A percentile compares a stretch with the other conserved stretches of the same genome.
Evolutionary conservation across 2,113 vertebrate species (phyloP).

Genomic region (Aspiorhynchus laticeps): DNA sequence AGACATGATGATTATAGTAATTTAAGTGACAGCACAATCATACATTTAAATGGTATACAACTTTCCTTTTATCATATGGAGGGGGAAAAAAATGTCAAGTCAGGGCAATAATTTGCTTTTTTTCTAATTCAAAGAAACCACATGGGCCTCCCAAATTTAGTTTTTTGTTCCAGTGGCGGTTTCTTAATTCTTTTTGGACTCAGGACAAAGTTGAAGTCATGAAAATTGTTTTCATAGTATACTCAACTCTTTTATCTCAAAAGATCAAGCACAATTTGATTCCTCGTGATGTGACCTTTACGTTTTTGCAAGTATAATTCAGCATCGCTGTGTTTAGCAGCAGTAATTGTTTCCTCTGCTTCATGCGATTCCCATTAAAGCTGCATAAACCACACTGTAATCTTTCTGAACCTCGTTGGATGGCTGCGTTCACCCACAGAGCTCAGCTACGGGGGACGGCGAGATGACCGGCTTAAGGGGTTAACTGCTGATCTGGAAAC

Average conservation of each 20-base stretch:
- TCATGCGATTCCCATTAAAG: constrained; percentile 33
- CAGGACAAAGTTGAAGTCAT: not conserved
- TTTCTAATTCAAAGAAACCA: not conserved
- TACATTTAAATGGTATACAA: not conserved
- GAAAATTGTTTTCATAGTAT: not conserved
- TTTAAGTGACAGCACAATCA: not conserved
- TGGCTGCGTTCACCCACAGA: constrained; percentile 27
- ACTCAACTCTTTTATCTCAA: not conserved
- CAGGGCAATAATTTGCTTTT: not conserved
- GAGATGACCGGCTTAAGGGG: constrained; percentile 41
- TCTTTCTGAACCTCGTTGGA: constrained; percentile 23
- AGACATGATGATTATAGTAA: not conserved
- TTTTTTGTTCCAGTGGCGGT: not conserved
- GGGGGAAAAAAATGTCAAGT: not conserved
- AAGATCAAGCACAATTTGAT: constrained; percentile 1
- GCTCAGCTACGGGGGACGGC: constrained; percentile 21
- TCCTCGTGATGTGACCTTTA: constrained; percentile 27
- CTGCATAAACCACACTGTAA: constrained; percentile 33
- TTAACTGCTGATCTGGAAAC: constrained; percentile 48
- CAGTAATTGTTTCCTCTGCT: constrained; percentile 40
- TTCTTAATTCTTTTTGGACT: not conserved
- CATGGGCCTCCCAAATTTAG: not conserved
- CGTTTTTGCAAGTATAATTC: constrained; percentile 27
- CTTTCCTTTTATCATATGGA: not conserved
- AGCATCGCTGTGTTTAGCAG: constrained; percentile 27